Base-by-base conservation (phyloP, 2,888 invertebrate genomes). In the Drosophila infuscata region DNA sequence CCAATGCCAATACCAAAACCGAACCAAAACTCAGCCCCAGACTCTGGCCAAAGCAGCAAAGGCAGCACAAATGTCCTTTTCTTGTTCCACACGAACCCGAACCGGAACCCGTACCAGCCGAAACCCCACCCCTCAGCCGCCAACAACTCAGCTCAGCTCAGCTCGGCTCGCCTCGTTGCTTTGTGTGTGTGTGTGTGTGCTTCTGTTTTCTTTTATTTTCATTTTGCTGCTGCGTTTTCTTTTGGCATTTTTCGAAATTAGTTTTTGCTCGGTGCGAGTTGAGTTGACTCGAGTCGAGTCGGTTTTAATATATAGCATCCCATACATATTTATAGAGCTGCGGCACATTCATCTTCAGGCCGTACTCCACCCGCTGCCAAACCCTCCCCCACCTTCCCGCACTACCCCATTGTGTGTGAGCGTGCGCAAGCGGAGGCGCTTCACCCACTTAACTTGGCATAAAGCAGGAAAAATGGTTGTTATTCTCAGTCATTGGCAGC, bases 291-390 rank as follows among this genome's bases (percentile, higher is more conserved):
- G 80, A 82, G 87, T 79, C 87, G 82, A 90, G 91, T 90, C 84
- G 88, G 82, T 90, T 91, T 90, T 91, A 91, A 91, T 91, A 90
- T 90, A 91, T 91, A 88, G 90, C 89, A 85, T 80, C 84, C 81
- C 84, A 90, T 91, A 90, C 91, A 91, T 90, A 90, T 91, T 91
- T 91, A 90, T 91, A 90, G 89, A 89, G 91, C 91, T 86, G 88
- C 83, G 82, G 88, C 83, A 88, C 91, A 91, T 91, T 90, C 89
- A 91, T 91, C 91, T 91, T 91, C 87, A 70, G 79, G 59, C 82
- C 76, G 69, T 67, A 69, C 72, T 25, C 70, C 33, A 17, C 38
- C 53, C 52, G n/a, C 33, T 33, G 20, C 30, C 53, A 35, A 7
- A 25, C 15, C 25, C 15, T 7, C 20, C 25, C 56, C 53, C 51